Percentiles rank a stretch among this genome's conserved stretches.
Conservation (phyloP, 2,797 vertebrate genomes). For the Myotis findleyi region DNA sequence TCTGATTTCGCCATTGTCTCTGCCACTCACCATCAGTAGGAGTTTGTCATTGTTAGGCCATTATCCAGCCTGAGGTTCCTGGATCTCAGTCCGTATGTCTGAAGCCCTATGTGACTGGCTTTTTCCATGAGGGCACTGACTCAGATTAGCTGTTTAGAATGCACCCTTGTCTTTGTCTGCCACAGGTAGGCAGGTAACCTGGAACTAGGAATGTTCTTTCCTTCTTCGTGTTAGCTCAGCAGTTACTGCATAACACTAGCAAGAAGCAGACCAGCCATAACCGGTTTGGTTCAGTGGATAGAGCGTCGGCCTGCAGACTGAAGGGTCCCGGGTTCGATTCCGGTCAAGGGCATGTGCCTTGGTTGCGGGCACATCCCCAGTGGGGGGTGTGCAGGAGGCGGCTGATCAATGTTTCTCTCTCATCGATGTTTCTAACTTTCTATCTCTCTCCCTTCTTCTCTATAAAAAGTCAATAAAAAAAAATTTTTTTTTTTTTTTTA, state of each 20-base stretch:
- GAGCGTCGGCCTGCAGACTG: no score
- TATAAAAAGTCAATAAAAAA: no score
- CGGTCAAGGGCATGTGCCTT: no score
- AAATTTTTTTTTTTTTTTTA: no score
- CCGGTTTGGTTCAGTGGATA: no score
- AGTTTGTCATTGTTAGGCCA: background rate
- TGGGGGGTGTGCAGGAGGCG: no score
- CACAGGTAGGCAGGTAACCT: background rate
- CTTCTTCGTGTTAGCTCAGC: background rate
- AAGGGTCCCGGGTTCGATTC: no score
- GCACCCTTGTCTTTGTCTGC: no score
- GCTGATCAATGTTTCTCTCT: no score
- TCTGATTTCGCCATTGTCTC: background rate
- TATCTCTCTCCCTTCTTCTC: no score
- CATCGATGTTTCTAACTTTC: no score
- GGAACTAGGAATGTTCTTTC: background rate
- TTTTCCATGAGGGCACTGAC: fast-evolving
- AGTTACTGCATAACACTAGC: background rate
- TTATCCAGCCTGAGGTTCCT: background rate
- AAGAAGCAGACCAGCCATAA: background rate
- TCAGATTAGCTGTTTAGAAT: background rate
- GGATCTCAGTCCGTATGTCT: background rate
- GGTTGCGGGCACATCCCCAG: no score
- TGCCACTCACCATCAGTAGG: background rate
- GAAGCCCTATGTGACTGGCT: background rate